Evolutionary conservation across 2,888 invertebrate genomes (phyloP), one percentile per base, ranked within the genome.

Genomic region (Lottia scabra): DNA sequence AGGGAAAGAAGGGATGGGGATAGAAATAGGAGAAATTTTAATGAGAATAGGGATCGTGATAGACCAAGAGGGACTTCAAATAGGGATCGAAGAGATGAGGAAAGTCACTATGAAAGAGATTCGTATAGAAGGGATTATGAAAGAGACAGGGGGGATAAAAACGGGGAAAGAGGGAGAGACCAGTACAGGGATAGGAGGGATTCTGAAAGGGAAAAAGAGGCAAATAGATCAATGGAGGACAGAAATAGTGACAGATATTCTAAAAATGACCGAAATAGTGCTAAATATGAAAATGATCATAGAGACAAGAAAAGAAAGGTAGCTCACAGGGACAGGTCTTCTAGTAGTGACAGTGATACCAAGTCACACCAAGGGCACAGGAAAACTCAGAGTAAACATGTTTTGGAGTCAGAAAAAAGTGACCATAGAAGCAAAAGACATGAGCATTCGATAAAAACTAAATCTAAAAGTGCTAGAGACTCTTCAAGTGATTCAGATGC

Each of bases 181-280:
- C 27, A 69, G 68, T 45, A 44, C 19, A 62, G 69, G 43, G 70
- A 67, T 43, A 68, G 46, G 15, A 65, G 71, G 56, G 62, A 69
- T 48, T 71, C 67, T 63, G 46, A 65, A 30, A 46, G 56, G 26
- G 27, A 43, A 27, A 38, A 67, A 73, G 43, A 56, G 38, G 15
- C 13, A 62, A 13, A 68, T 45, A 43, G 68, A 72, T 16, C 15
- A 26, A 44, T 26, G 64, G 13, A 23, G 27, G 23, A 69, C 43
- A 15, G 27, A 66, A 45, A 38, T 45, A 45, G 56, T 43, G 67
- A 66, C 16, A 46, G 48, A 63, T 15, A 19, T 56, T 56, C 23
- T 64, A 65, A 63, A 46, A 68, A 15, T 44, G 19, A 65, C 16
- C 8, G 16, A 48, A 44, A 45, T 69, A 38, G 23, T 27, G 45